phyloP scores from a whole-genome alignment of 2,888 invertebrate species.

The Osedax fenrisi region DNA sequence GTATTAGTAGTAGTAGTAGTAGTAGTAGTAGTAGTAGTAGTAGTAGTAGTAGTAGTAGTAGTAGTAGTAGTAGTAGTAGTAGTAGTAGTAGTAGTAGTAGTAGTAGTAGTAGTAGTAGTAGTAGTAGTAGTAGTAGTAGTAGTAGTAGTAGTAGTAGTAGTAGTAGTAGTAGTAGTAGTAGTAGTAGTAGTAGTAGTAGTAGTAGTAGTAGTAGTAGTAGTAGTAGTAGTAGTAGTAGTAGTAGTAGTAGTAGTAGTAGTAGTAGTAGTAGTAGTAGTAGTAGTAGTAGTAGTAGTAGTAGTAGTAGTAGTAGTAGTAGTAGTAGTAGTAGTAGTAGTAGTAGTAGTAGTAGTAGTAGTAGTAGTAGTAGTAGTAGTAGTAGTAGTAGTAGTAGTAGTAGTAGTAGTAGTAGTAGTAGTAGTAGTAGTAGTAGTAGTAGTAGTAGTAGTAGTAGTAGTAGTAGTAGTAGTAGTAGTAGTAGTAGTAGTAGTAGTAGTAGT shows the following conservation, averaged over 20 bases:
- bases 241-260: not conserved
- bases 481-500: no score
- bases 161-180: constrained; percentile 12
- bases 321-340: no score
- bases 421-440: no score
- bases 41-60: constrained; percentile 13
- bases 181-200: constrained; percentile 15
- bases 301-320: not conserved
- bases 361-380: no score
- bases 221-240: constrained; percentile 3
- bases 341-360: no score
- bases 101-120: constrained; percentile 13
- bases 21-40: constrained; percentile 12
- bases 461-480: no score
- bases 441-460: no score
- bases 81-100: constrained; percentile 9
- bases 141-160: constrained; percentile 14
- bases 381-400: no score
- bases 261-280: not conserved
- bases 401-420: no score
- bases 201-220: constrained; percentile 9
- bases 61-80: constrained; percentile 15
- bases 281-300: constrained; percentile 6
- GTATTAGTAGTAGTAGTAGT: constrained; percentile 11
- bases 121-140: constrained; percentile 11